Evolutionary conservation across 2,888 invertebrate genomes (phyloP).

Genomic region (Epinotia bilunana): DNA sequence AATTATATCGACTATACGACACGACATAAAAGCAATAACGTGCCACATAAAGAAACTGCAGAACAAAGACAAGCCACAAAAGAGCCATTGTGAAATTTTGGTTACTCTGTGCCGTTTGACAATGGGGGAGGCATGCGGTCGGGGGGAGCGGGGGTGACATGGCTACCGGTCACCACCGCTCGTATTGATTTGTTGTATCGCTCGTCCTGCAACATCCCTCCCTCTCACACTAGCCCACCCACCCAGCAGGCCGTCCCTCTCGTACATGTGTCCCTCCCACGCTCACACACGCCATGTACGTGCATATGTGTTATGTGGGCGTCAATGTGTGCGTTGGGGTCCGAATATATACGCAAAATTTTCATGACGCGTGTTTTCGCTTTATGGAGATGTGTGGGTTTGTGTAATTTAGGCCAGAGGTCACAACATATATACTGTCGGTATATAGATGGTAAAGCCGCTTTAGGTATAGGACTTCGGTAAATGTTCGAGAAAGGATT

Average conservation of each 20-base stretch:
- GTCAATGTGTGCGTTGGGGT: constrained; percentile 73
- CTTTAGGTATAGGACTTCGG: constrained; percentile 25
- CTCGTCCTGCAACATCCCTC: constrained; percentile 82
- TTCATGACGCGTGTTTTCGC: constrained; percentile 61
- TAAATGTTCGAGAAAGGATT: constrained; percentile 36
- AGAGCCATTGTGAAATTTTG: constrained; percentile 49
- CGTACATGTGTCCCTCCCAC: constrained; percentile 71
- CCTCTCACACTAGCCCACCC: constrained; percentile 66
- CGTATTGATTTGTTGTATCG: constrained; percentile 86
- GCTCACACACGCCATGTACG: constrained; percentile 71
- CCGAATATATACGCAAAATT: constrained; percentile 73
- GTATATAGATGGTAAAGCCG: constrained; percentile 30
- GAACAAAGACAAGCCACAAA: constrained; percentile 51
- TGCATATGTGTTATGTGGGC: constrained; percentile 61
- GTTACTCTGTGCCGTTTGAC: constrained; percentile 78
- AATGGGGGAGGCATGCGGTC: constrained; percentile 82
- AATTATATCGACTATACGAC: background rate
- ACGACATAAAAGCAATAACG: constrained; percentile 30
- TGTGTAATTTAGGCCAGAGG: constrained; percentile 49
- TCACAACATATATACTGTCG: constrained; percentile 46
- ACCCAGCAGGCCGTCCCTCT: constrained; percentile 56
- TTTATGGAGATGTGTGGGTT: constrained; percentile 47
- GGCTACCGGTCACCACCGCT: constrained; percentile 85
- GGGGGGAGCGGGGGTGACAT: constrained; percentile 77
- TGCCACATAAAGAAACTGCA: constrained; percentile 45